Conservation (phyloP, 37 sponge, comb jelly and placozoan genomes). For the Agelas oroides region DNA sequence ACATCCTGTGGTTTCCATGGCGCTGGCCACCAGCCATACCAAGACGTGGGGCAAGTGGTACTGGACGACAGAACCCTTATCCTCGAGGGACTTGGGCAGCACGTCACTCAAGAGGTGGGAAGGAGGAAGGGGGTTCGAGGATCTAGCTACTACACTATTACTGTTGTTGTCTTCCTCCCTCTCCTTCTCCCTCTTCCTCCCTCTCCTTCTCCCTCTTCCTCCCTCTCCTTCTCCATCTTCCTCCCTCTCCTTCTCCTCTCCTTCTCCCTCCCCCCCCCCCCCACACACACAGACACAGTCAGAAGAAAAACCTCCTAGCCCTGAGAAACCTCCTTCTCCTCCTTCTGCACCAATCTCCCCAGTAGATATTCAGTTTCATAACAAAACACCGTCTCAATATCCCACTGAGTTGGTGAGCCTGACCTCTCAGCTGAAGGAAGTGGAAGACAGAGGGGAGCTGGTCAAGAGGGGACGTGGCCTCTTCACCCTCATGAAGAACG, state of each 20-base stretch:
- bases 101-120: neutral
- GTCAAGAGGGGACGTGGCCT: conserved; percentile 34
- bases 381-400: conserved; percentile 45
- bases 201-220: no score
- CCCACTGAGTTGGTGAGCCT: conserved; percentile 38
- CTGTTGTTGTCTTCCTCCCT: no score
- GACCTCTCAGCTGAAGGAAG: neutral
- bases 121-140: no score
- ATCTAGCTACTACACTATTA: no score
- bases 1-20: conserved; percentile 61
- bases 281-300: neutral
- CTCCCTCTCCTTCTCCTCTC: no score
- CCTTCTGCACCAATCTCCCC: neutral
- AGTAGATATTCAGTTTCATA: neutral
- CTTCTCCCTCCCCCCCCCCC: neutral
- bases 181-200: no score
- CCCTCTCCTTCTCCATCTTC: neutral
- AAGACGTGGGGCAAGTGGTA: conserved; percentile 56
- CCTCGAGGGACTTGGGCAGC: conserved; percentile 60
- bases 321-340: neutral
- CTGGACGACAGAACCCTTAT: conserved; percentile 55
- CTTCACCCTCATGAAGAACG: conserved; percentile 21
- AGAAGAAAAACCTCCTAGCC: no score
- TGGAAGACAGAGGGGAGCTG: neutral
- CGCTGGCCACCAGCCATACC: conserved; percentile 21